Evolutionary conservation across 2,797 vertebrate species (phyloP).

Genomic region (Cossypha polioptera): DNA sequence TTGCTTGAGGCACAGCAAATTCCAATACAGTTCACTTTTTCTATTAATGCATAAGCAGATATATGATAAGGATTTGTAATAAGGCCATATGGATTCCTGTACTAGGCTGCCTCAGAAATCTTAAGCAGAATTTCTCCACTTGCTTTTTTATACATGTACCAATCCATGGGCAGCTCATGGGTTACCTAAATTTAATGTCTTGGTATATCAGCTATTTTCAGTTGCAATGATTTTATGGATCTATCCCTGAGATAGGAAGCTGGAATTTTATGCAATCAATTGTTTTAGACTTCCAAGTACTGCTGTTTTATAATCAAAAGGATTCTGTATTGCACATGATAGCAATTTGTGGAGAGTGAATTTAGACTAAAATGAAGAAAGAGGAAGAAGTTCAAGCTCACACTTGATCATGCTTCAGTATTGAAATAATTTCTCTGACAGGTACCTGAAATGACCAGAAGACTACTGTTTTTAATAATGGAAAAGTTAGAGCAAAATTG

Average conservation of each 20-base stretch:
- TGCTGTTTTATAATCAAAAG: background rate
- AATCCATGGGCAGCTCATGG: background rate
- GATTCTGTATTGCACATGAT: background rate
- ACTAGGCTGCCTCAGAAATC: background rate
- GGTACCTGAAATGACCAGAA: background rate
- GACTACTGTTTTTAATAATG: background rate
- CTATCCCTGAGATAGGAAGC: background rate
- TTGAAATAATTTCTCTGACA: background rate
- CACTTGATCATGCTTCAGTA: background rate
- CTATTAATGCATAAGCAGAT: conserved; percentile 8
- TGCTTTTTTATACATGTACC: background rate
- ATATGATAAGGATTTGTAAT: conserved; percentile 3
- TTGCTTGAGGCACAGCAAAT: conserved; percentile 47
- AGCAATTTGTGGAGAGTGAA: background rate
- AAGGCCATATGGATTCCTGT: background rate
- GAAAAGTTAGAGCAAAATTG: background rate
- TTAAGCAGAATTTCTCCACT: background rate
- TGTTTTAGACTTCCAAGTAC: background rate
- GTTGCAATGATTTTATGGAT: background rate
- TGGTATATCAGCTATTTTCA: background rate
- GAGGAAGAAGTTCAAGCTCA: background rate
- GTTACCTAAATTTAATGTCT: background rate
- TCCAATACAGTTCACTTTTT: conserved; percentile 12
- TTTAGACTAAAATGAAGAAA: background rate
- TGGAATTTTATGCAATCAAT: background rate